Percentiles rank a stretch among this genome's conserved stretches.
phyloP scores from a whole-genome alignment of 2,113 vertebrate genomes.

The Trachemys scripta region DNA sequence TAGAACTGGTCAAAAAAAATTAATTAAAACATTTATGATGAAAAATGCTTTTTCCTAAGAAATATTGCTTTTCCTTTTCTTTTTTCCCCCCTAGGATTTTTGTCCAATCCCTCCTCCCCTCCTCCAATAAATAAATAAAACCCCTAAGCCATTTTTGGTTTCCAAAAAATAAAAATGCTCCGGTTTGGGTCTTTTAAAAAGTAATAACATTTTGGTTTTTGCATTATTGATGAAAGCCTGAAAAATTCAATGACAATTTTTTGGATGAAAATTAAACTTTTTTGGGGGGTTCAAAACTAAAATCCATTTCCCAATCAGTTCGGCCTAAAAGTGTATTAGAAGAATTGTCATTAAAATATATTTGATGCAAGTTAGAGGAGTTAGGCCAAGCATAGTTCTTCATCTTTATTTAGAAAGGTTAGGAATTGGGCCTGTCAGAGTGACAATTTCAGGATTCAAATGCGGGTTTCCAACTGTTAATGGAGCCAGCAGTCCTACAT shows the following conservation, averaged over 20 bases:
- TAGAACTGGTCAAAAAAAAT: neutral
- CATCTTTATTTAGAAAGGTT: neutral
- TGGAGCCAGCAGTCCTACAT: neutral
- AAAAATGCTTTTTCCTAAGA: neutral
- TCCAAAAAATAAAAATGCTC: neutral
- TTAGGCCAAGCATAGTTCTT: neutral
- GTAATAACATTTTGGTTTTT: neutral
- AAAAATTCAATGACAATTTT: neutral
- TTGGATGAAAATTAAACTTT: neutral
- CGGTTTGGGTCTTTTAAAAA: neutral
- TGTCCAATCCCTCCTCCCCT: neutral
- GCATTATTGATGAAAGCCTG: neutral
- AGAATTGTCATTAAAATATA: accelerated
- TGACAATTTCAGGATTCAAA: neutral
- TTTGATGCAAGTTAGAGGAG: neutral
- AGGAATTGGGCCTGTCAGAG: neutral
- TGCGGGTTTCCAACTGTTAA: neutral
- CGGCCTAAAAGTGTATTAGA: accelerated
- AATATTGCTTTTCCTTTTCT: accelerated
- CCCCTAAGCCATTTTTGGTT: neutral
- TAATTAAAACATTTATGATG: neutral
- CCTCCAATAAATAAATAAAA: neutral
- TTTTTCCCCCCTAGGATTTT: neutral
- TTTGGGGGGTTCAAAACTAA: neutral
- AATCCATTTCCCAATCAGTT: neutral